Percentiles rank a stretch among this genome's conserved stretches.
Conservation (phyloP, 2,797 vertebrate genomes). For the Takifugu rubripes region DNA sequence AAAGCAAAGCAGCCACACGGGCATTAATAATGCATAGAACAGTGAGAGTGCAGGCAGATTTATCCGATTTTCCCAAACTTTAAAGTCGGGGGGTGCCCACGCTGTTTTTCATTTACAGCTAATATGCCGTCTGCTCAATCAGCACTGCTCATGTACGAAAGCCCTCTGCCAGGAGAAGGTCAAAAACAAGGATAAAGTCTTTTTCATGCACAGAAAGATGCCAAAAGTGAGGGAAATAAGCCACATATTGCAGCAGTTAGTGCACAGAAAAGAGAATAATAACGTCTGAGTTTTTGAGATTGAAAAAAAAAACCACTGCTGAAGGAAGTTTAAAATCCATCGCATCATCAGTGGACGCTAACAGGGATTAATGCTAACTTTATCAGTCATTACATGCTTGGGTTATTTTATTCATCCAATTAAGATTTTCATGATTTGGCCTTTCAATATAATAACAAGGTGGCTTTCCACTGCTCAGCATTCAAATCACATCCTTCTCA, state of each 20-base stretch:
- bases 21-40: conserved; percentile 21
- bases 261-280: no score
- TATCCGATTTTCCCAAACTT: not conserved
- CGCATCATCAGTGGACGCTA: no score
- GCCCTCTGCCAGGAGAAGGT: conserved; percentile 22
- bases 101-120: conserved; percentile 26
- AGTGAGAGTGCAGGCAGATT: conserved; percentile 8
- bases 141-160: conserved; percentile 11
- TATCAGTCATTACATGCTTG: not conserved
- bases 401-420: not conserved
- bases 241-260: no score
- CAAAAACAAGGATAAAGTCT: conserved; percentile 25
- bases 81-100: not conserved
- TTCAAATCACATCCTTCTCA: not conserved
- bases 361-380: no score
- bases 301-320: no score
- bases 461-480: no score
- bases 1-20: not conserved
- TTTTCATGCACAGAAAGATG: conserved; percentile 24
- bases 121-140: conserved; percentile 17
- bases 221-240: not conserved
- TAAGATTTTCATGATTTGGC: not conserved
- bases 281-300: no score
- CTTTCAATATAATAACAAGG: not conserved
- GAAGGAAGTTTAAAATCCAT: no score